Base-by-base conservation (phyloP, 2,888 invertebrate species). In the Drosophila borborema region DNA sequence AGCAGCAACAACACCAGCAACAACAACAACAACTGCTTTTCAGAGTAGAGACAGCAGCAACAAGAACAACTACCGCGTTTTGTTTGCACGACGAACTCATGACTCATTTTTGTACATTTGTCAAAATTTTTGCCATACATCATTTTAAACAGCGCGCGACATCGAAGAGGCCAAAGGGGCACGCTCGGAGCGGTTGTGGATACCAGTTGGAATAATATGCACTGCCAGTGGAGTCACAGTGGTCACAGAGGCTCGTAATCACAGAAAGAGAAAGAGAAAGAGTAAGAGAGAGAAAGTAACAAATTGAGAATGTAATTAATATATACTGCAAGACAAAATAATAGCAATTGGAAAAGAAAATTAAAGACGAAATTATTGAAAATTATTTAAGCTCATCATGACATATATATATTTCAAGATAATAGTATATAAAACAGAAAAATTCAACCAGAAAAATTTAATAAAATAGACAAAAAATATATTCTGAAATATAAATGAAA, bases 51-150 rank as follows among this genome's bases (percentile, higher is more conserved):
- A 4, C n/a, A 3, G 43, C 38, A 31, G 45, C 55, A 67, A 78
- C 68, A 73, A 72, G 60, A 81, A 62, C 69, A 75, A 86, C 80
- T 74, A 77, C 63, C 70, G 72, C 86, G 79, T 74, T 87, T 81
- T 87, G 88, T 89, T 87, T 89, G 86, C 72, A 72, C 79, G 74
- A 82, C 84, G 82, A 85, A 81, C 90, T 89, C 90, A 90, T 90
- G 90, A 90, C 91, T 90, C 91, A 91, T 90, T 90, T 90, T 90
- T 84, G 87, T 83, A 84, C 90, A 91, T 90, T 90, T 90, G 91
- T 90, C 90, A 91, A 90, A 91, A 81, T 89, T 85, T 81, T 78
- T 69, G 91, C 91, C 81, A 90, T 90, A 79, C 91, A 90, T 90
- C 90, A 90, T 91, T 89, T 91, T 83, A 90, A 90, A 87, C 86